Conservation (phyloP, 2,888 invertebrate genomes). For the Subacronicta megacephala region DNA sequence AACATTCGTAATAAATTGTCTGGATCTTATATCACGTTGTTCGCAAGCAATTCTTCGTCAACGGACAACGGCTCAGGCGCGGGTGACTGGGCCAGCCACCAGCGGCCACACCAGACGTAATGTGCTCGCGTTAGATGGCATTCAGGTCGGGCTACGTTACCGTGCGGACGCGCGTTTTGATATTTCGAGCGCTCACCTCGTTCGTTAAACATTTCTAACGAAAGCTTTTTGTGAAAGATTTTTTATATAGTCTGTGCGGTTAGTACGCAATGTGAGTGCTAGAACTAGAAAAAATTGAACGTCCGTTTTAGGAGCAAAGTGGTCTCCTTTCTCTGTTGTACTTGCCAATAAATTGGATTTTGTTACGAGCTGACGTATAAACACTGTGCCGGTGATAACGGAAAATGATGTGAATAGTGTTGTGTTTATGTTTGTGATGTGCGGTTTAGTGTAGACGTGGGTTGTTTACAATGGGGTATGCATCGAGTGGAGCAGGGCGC, state of each 20-base stretch:
- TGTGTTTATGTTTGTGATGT: constrained; percentile 85
- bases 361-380: constrained; percentile 69
- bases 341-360: constrained; percentile 66
- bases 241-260: constrained; percentile 63
- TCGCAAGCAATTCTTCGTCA: constrained; percentile 54
- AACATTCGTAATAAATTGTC: constrained; percentile 26
- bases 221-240: constrained; percentile 64
- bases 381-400: constrained; percentile 80
- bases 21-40: constrained; percentile 54
- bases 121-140: constrained; percentile 74
- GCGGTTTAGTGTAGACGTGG: constrained; percentile 72
- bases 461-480: constrained; percentile 93
- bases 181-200: constrained; percentile 57
- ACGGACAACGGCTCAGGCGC: constrained; percentile 48
- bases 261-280: constrained; percentile 51
- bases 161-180: constrained; percentile 73
- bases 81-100: constrained; percentile 64
- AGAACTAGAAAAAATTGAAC: constrained; percentile 54
- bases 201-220: constrained; percentile 63
- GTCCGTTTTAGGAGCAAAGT: constrained; percentile 37
- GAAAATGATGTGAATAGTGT: constrained; percentile 84
- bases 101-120: constrained; percentile 64
- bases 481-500: constrained; percentile 95
- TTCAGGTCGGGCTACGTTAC: constrained; percentile 78
- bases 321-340: constrained; percentile 58